A percentile compares a stretch with the other conserved stretches of the same genome.
Evolutionary conservation across 2,113 vertebrate species (phyloP).

Genomic region (Romanogobio albipinnatus): DNA sequence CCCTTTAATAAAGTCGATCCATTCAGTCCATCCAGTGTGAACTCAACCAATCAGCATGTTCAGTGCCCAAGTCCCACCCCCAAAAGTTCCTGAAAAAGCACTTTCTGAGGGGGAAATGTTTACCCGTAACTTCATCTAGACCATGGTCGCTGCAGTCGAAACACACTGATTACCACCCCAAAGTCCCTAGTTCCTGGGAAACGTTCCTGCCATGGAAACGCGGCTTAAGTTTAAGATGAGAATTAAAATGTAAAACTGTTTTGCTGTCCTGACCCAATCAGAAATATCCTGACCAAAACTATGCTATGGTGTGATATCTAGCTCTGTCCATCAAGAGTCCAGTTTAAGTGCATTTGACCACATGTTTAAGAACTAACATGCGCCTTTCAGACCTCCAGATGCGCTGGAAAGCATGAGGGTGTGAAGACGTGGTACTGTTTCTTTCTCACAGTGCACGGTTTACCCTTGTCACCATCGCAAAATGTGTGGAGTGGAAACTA

Average conservation of each 20-base stretch:
- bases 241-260: background rate
- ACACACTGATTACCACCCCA: too few relatives aligned
- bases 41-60: too few relatives aligned
- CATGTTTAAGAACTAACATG: slow-evolving; percentile 15
- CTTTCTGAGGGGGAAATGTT: too few relatives aligned
- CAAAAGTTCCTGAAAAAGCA: too few relatives aligned
- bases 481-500: slow-evolving; percentile 58
- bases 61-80: too few relatives aligned
- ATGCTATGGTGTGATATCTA: too few relatives aligned
- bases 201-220: too few relatives aligned
- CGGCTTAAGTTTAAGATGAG: background rate
- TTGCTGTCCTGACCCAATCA: background rate
- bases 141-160: background rate
- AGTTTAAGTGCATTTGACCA: background rate
- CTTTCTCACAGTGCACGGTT: slow-evolving; percentile 40
- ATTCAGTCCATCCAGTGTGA: too few relatives aligned
- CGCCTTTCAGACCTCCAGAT: slow-evolving; percentile 2
- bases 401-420: slow-evolving; percentile 14
- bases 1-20: too few relatives aligned
- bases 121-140: too few relatives aligned
- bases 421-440: slow-evolving; percentile 19
- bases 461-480: slow-evolving; percentile 19
- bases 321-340: background rate
- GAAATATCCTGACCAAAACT: background rate
- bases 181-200: too few relatives aligned